phyloP scores from a whole-genome alignment of 2,113 vertebrate species.

The Brienomyrus longianalis region DNA sequence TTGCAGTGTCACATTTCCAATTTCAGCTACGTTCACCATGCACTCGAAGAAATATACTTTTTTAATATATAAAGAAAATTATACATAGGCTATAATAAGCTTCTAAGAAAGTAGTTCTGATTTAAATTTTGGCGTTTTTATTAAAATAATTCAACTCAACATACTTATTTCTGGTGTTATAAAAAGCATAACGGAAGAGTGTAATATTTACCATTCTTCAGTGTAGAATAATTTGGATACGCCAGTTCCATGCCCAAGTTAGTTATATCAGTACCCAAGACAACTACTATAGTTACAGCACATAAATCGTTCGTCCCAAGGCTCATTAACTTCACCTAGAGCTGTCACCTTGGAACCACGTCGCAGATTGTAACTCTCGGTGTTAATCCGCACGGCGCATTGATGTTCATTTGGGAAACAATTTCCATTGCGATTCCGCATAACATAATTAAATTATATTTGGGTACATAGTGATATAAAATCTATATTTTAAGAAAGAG shows the following conservation, averaged over 20 bases:
- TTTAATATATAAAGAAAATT: neutral
- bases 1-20: neutral
- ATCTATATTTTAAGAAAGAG: neutral
- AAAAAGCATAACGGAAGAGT: neutral
- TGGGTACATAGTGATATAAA: neutral
- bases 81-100: neutral
- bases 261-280: slow-evolving; percentile 59
- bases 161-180: neutral
- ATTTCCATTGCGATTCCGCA: neutral
- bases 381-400: neutral
- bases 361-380: neutral
- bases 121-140: neutral
- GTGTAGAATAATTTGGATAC: slow-evolving; percentile 28
- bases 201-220: neutral
- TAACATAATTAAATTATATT: neutral
- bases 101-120: neutral
- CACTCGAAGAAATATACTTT: neutral
- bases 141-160: neutral
- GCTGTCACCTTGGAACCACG: neutral
- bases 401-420: neutral
- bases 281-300: slow-evolving; percentile 56
- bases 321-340: slow-evolving; percentile 33
- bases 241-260: slow-evolving; percentile 49
- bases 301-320: slow-evolving; percentile 38
- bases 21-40: neutral